Evolutionary conservation across 1,140 invertebrate genomes (phyloP), one percentile per base, ranked within the genome.

Genomic region (Brachystomella parvula): DNA sequence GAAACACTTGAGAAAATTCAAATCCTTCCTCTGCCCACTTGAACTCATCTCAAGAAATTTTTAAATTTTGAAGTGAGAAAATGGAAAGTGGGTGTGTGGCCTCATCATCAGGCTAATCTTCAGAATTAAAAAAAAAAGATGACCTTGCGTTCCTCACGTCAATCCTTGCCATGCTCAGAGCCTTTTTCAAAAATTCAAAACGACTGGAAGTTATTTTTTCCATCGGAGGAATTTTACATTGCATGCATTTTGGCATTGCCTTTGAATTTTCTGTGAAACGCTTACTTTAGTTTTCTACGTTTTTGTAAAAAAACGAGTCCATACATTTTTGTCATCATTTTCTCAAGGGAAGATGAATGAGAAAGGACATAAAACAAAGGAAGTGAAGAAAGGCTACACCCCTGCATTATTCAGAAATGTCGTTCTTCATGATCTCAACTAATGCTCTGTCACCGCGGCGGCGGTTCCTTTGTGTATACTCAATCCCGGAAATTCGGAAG

Each of bases 401-500:
- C 49, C 6, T 53, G 12, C 49, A 53, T 53, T 53, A 53, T 6
- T 12, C 15, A 53, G 35, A 39, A 53, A 12, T 24, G 9, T 53
- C 49, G 24, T 53, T 53, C 24, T 26, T 53, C 49, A 19, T 53
- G 49, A 17, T 24, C 24, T 24, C 24, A 39, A 15, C 49, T 53
- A 53, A 53, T 53, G 49, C 21, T 24, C 21, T 53, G 49, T 53
- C 49, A 53, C 49, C n/a, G n/a, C 49, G 24, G 24, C 12, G 24
- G 49, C 49, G 49, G 49, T 24, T 53, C 24, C 49, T 53, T 53
- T 53, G 9, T 17, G 9, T 39, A 9, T 39, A 39, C 12, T 6
- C 6, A 15, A 26, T 26, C 49, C 49, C 49, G 49, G 49, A 53
- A 53, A 53, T 53, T 53, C 49, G 21, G 49, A 53, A 53, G 24